phyloP scores from a whole-genome alignment of 2,113 vertebrate genomes.

The Telmatochromis sp. region DNA sequence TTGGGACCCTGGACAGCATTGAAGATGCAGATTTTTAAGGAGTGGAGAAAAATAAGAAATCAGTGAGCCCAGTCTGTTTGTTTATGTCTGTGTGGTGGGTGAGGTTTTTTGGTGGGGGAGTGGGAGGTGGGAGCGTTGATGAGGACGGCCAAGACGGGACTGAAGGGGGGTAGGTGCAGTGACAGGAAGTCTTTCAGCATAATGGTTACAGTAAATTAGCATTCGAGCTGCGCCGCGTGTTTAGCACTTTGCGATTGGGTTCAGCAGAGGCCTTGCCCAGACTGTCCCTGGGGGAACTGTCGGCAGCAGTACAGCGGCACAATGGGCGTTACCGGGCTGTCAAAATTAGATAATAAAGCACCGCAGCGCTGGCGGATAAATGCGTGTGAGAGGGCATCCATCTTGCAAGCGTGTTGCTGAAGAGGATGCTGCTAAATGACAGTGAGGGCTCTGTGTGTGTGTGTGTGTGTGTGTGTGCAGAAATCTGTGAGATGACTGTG shows the following conservation, averaged over 20 bases:
- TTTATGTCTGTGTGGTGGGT: neutral
- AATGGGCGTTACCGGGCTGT: constrained; percentile 69
- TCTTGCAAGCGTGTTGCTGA: constrained; percentile 67
- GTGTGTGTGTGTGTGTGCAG: constrained; percentile 1
- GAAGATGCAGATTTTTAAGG: constrained; percentile 58
- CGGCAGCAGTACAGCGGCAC: constrained; percentile 53
- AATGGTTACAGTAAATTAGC: constrained; percentile 71
- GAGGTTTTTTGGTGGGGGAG: neutral
- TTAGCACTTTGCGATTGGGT: constrained; percentile 74
- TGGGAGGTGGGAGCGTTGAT: neutral
- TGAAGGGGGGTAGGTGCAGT: constrained; percentile 16
- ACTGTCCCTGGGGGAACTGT: constrained; percentile 68
- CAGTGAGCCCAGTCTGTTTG: neutral
- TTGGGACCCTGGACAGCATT: constrained; percentile 34
- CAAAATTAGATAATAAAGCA: constrained; percentile 79
- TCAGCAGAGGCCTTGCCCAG: constrained; percentile 70
- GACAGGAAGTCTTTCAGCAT: constrained; percentile 58
- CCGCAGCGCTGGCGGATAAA: constrained; percentile 65
- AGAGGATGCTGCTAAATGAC: constrained; percentile 71
- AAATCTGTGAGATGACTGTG: neutral
- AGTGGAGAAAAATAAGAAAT: constrained; percentile 37
- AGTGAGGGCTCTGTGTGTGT: constrained; percentile 24
- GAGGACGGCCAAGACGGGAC: neutral
- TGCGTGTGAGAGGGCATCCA: constrained; percentile 72
- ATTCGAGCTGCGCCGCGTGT: constrained; percentile 60